Percentiles rank a stretch among this genome's conserved stretches.
phyloP scores from a whole-genome alignment of 2,888 invertebrate species.

The Cryptocephalus primarius region DNA sequence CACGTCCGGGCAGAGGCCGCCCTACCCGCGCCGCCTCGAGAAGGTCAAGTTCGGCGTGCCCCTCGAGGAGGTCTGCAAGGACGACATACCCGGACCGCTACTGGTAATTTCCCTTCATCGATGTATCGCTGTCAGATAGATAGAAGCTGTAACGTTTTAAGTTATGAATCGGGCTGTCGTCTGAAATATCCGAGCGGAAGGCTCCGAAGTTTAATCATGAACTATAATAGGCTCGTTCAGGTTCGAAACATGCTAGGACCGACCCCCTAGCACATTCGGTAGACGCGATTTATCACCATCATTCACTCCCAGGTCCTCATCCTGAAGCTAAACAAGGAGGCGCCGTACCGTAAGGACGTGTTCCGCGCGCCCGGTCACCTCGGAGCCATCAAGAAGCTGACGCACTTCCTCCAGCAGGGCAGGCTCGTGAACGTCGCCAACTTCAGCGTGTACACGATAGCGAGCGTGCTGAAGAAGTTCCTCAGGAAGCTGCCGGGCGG shows the following conservation, averaged over 20 bases:
- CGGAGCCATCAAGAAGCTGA: conserved; percentile 86
- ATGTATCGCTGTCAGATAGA: too few relatives aligned
- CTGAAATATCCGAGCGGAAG: too few relatives aligned
- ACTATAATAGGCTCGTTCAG: too few relatives aligned
- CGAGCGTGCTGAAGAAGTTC: conserved; percentile 96
- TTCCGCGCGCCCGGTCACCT: conserved; percentile 93
- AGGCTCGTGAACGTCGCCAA: conserved; percentile 86
- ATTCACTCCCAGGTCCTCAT: conserved; percentile 63
- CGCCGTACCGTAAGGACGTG: conserved; percentile 84
- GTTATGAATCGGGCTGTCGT: too few relatives aligned
- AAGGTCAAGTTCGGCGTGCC: conserved; percentile 93
- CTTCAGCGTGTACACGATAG: conserved; percentile 95
- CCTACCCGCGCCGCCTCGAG: conserved; percentile 74
- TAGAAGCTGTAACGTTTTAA: too few relatives aligned
- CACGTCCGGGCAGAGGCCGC: conserved; percentile 34
- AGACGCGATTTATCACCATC: too few relatives aligned
- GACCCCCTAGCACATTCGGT: too few relatives aligned
- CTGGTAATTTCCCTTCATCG: too few relatives aligned
- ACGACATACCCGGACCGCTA: conserved; percentile 87
- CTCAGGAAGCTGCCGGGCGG: conserved; percentile 94
- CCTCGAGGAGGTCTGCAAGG: conserved; percentile 87
- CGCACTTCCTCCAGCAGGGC: conserved; percentile 83
- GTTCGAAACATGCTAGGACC: too few relatives aligned
- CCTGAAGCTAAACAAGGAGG: conserved; percentile 88
- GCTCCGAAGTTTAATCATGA: too few relatives aligned